phyloP scores from a whole-genome alignment of 2,797 vertebrate genomes.

The Eospalax fontanierii region DNA sequence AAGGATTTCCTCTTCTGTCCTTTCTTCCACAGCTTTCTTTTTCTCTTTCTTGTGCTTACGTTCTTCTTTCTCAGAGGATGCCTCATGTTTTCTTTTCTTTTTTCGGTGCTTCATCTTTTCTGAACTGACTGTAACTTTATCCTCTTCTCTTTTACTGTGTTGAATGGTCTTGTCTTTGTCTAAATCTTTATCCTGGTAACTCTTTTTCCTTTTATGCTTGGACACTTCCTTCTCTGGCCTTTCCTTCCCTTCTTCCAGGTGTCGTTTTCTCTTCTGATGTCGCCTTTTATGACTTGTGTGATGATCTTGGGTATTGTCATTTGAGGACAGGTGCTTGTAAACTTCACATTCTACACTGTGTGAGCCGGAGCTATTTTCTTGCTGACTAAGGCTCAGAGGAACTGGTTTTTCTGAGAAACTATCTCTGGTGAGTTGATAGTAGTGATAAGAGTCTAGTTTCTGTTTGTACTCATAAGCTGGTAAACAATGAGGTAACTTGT shows the following conservation, averaged over 20 bases:
- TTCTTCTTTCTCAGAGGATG: constrained; percentile 76
- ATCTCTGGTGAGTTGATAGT: constrained; percentile 42
- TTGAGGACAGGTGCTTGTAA: constrained; percentile 65
- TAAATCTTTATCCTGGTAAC: constrained; percentile 69
- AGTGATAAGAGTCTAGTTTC: constrained; percentile 54
- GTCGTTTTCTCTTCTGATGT: constrained; percentile 70
- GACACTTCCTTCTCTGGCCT: constrained; percentile 70
- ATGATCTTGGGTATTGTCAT: constrained; percentile 68
- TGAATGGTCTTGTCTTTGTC: constrained; percentile 78
- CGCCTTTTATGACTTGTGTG: constrained; percentile 75
- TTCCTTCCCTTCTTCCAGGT: constrained; percentile 69
- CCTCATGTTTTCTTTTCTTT: constrained; percentile 79
- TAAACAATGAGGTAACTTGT: constrained; percentile 40
- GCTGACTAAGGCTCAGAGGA: constrained; percentile 70
- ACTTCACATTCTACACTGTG: constrained; percentile 70
- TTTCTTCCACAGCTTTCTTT: constrained; percentile 88
- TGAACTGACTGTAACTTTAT: constrained; percentile 70
- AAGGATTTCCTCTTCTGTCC: constrained; percentile 95
- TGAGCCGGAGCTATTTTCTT: constrained; percentile 70
- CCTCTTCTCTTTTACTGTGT: constrained; percentile 77
- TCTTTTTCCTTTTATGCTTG: constrained; percentile 82
- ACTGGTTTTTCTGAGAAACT: constrained; percentile 74
- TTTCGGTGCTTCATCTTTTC: constrained; percentile 87
- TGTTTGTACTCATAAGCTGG: constrained; percentile 66
- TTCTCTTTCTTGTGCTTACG: constrained; percentile 91